Evolutionary conservation across 2,797 vertebrate genomes (phyloP).

Genomic region (Poeciliopsis gracilis): DNA sequence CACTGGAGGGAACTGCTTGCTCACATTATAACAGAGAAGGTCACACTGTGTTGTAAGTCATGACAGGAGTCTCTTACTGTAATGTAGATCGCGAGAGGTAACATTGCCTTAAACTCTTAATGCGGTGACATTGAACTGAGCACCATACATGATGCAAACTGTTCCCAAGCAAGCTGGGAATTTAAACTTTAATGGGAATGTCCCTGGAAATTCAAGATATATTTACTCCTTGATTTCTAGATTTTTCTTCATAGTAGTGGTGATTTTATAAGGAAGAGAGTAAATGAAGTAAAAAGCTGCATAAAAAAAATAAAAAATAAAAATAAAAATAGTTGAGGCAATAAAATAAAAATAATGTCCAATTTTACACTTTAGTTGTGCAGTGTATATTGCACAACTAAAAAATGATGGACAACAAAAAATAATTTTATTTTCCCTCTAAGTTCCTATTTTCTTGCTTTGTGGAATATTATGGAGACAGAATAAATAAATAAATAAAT

Average conservation of each 20-base stretch:
- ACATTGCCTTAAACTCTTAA: slow-evolving; percentile 74
- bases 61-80: slow-evolving; percentile 72
- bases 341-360: neutral
- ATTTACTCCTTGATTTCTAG: neutral
- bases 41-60: slow-evolving; percentile 77
- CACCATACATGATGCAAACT: slow-evolving; percentile 26
- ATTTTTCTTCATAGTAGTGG: neutral
- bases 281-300: too few relatives aligned
- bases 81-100: slow-evolving; percentile 59
- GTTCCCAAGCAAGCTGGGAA: slow-evolving; percentile 13
- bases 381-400: neutral
- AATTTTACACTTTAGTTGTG: neutral
- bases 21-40: slow-evolving; percentile 84
- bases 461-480: neutral
- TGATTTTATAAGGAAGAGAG: neutral
- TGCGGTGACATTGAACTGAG: slow-evolving; percentile 68
- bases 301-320: neutral
- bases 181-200: slow-evolving; percentile 36
- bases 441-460: neutral
- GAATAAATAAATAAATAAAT: neutral
- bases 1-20: slow-evolving; percentile 82
- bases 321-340: neutral
- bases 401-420: neutral
- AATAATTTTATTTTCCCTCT: neutral
- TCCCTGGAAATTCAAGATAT: neutral